Evolutionary conservation across 2,888 invertebrate genomes (phyloP), one percentile per base, ranked within the genome.

Genomic region (Nineta flava): DNA sequence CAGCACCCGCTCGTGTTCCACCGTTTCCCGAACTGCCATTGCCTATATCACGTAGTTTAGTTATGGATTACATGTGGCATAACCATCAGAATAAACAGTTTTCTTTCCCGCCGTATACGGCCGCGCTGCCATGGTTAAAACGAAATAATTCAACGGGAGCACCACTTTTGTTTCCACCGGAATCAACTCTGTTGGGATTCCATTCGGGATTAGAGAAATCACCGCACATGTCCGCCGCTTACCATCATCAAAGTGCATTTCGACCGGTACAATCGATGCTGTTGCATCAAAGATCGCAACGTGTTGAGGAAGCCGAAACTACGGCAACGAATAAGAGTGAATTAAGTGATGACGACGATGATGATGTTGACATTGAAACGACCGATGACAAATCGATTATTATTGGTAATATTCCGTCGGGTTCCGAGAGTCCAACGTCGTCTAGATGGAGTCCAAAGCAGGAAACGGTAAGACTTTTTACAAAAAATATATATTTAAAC

Each of bases 361-460:
- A 88, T 58, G 87, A 86, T 62, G 87, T 90, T 10, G 90, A 90
- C 60, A 87, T 90, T 55, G 90, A 90, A 63, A 87, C 87, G 9
- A 87, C 87, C 1, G 87, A 86, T 59, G 87, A 87, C 56, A 84
- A 83, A 53, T 60, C 65, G n/a, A 65, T 68, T 26, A 56, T 61
- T 4, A 55, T 35, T 48, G 41, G 19, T 5, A 48, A 9, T 26
- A n/a, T 40, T 1, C 17, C 31, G 7, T 31, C 48, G 2, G 48
- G 42, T 21, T 21, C 49, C 9, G 49, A 44, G 10, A 49, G 44
- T 35, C 49, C 59, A n/a, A 43, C 52, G 6, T 49, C 49, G 16
- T 58, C 55, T 46, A 62, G 64, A 54, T 73, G 73, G 72, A 71
- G 71, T 51, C 64, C 71, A 16, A 72, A 73, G 45, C 66, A 70